phyloP scores from a whole-genome alignment of 1,140 invertebrate species.

The Chymomyza costata region DNA sequence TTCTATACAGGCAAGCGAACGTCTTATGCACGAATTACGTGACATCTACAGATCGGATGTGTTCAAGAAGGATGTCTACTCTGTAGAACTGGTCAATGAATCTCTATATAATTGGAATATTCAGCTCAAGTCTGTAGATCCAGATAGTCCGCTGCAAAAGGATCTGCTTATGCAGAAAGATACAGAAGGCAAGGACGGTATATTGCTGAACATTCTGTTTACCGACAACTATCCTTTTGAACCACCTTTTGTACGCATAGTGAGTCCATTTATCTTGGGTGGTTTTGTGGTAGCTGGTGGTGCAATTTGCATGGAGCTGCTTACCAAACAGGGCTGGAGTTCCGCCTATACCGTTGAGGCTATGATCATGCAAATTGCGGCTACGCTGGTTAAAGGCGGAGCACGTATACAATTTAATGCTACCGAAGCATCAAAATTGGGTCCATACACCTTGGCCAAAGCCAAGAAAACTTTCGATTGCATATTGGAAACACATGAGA shows the following conservation, averaged over 20 bases:
- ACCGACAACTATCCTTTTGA: conserved; percentile 98
- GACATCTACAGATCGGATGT: conserved; percentile 98
- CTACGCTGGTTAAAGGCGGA: conserved; percentile 98
- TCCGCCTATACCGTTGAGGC: too few species aligned
- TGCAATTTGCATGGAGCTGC: conserved; percentile 98
- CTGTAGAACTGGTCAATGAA: conserved; percentile 95
- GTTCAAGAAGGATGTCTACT: conserved; percentile 90
- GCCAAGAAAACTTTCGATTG: conserved; percentile 99
- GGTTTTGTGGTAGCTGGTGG: conserved; percentile 88
- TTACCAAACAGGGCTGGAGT: too few species aligned
- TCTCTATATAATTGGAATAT: conserved; percentile 99
- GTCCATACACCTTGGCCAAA: conserved; percentile 94
- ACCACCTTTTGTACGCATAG: conserved; percentile 96
- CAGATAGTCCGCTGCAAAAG: conserved; percentile 94
- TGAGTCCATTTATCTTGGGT: conserved; percentile 94
- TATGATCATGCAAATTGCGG: too few species aligned
- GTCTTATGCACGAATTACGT: conserved; percentile 98
- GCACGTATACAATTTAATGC: conserved; percentile 96
- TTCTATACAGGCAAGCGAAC: conserved; percentile 97
- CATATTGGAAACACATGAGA: conserved; percentile 97
- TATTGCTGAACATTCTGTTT: conserved; percentile 96
- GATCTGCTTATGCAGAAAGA: conserved; percentile 95
- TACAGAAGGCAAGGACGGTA: conserved; percentile 96
- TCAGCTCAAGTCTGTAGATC: conserved; percentile 94
- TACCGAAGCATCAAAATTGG: conserved; percentile 82